A percentile compares a stretch with the other conserved stretches of the same genome.
These are phyloP conservation scores for Aphelenchoides besseyi DNA, from an alignment of 1,140 invertebrate genomes.

Conservation along the genomic window DNA sequence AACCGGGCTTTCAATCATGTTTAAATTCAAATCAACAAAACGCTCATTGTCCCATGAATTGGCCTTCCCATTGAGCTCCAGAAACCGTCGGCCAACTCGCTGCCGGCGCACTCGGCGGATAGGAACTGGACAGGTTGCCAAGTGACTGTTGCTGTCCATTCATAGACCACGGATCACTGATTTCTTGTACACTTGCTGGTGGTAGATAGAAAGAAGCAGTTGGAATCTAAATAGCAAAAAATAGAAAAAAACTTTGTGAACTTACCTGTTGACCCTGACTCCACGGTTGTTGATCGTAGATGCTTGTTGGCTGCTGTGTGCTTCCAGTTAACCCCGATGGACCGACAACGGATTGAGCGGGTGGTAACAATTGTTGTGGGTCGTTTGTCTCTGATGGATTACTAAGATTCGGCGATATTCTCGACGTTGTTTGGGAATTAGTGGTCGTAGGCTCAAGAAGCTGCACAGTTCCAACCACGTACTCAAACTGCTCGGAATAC, in stretches of 20 bases:
- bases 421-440: not conserved
- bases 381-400: too few species aligned
- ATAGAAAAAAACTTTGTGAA: not conserved
- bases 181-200: not conserved
- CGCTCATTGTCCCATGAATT: not conserved
- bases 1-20: too few species aligned
- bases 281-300: not conserved
- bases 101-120: not conserved
- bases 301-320: not conserved
- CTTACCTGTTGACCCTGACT: not conserved
- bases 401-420: not conserved
- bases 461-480: conserved; percentile 51
- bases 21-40: too few species aligned
- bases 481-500: conserved; percentile 59
- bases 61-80: not conserved
- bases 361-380: not conserved
- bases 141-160: not conserved
- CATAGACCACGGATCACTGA: not conserved
- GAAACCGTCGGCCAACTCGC: conserved; percentile 1
- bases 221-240: not conserved
- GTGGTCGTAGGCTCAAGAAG: conserved; percentile 7
- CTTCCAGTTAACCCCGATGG: not conserved
- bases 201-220: not conserved
- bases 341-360: not conserved
- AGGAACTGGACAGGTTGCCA: not conserved